Evolutionary conservation across 2,888 invertebrate species (phyloP), one percentile per base, ranked within the genome.

Genomic region (Plagodis dolabraria): DNA sequence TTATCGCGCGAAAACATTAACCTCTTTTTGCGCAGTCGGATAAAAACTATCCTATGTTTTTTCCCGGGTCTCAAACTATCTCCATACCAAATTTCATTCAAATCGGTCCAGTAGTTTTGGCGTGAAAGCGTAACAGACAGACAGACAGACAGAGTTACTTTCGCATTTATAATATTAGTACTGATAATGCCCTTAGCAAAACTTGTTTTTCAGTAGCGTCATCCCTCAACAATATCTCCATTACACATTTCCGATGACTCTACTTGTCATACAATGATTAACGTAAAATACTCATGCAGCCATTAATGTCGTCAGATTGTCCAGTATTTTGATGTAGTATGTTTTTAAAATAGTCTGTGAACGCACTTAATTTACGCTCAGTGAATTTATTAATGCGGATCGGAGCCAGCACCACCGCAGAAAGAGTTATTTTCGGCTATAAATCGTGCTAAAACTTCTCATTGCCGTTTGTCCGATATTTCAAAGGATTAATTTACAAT

Each of bases 371-470:
- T 82, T 79, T 80, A 77, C 76, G 68, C 69, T 60, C 72, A 65
- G 70, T 72, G 72, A 77, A 83, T 83, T 83, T 83, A 85, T 81
- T 80, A 81, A 77, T 71, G 72, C 71, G 72, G 67, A 74, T 74
- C 70, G 68, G 72, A 69, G 80, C 80, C 82, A 80, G 74, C 75
- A 65, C 70, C 67, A 70, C 85, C 82, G 59, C 83, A 75, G 67
- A 77, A 79, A 81, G 82, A 83, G 77, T 83, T 83, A 83, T 82
- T 71, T 40, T 65, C 53, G 44, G 72, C 67, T 53, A 76, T 79
- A 82, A 82, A 83, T 80, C 74, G 80, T 74, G 70, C 64, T 68
- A 76, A 75, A 77, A 75, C 66, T 77, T 78, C 68, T 72, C 69
- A 67, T 68, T 72, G 67, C 66, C 60, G 67, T 66, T 53, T 49